A percentile compares a stretch with the other conserved stretches of the same genome.
Evolutionary conservation across 1,140 invertebrate species (phyloP).

Genomic region (Drosophila pachea): DNA sequence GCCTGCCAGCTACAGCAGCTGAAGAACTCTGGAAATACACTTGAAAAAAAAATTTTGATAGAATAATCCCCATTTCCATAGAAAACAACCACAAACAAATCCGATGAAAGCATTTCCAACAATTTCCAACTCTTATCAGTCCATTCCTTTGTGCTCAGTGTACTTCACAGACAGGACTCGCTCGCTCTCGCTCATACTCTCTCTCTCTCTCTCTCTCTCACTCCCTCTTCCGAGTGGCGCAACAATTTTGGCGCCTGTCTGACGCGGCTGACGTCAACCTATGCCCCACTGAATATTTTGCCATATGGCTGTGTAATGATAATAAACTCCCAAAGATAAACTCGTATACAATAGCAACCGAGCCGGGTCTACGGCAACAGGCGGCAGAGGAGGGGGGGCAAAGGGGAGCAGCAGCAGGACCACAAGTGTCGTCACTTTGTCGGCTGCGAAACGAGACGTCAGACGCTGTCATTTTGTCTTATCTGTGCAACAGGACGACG

Average conservation of each 20-base stretch:
- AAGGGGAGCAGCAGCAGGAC: conserved; percentile 15
- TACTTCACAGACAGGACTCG: conserved; percentile 6
- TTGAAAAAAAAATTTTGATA: too few relatives aligned
- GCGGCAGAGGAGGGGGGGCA: neutral
- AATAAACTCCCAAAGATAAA: conserved; percentile 78
- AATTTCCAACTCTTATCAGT: too few relatives aligned
- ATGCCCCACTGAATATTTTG: conserved; percentile 59
- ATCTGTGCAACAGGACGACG: conserved; percentile 40
- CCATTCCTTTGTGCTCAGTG: conserved; percentile 9
- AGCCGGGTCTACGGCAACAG: neutral
- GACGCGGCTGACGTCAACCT: conserved; percentile 61
- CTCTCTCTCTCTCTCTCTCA: too few relatives aligned
- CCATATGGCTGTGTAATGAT: conserved; percentile 77
- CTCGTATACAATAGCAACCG: conserved; percentile 34
- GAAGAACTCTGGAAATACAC: neutral
- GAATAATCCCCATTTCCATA: too few relatives aligned
- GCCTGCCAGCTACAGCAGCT: neutral
- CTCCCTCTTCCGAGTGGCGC: conserved; percentile 17
- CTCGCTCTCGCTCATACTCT: too few relatives aligned
- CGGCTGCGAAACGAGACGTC: conserved; percentile 32
- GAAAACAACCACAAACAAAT: too few relatives aligned
- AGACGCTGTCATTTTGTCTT: conserved; percentile 62
- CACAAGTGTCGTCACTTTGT: conserved; percentile 64
- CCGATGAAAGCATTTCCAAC: too few relatives aligned
- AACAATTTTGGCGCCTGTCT: conserved; percentile 61